phyloP scores from a whole-genome alignment of 2,113 vertebrate genomes.

The Hippocampus comes region DNA sequence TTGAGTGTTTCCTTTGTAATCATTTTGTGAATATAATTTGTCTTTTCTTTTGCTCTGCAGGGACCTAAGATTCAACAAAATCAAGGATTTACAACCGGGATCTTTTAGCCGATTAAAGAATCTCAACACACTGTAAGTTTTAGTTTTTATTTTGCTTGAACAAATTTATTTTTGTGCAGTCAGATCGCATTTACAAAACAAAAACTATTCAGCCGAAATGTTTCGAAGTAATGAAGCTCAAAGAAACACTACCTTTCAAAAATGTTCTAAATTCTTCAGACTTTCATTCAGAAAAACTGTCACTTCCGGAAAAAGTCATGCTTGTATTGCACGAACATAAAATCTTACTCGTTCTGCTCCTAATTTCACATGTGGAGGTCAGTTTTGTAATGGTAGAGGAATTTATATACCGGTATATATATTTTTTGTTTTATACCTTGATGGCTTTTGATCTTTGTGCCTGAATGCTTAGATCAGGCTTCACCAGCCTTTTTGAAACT shows the following conservation, averaged over 20 bases:
- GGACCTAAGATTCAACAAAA: conserved; percentile 96
- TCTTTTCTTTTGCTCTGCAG: conserved; percentile 66
- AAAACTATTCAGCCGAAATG: not conserved
- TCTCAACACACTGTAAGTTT: conserved; percentile 95
- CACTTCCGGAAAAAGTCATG: conserved; percentile 22
- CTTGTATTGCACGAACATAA: conserved; percentile 16
- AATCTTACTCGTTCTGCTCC: conserved; percentile 20
- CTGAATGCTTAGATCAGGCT: conserved; percentile 20
- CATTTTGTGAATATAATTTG: not conserved
- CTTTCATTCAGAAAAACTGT: conserved; percentile 2
- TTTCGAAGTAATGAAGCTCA: not conserved
- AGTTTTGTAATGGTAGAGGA: conserved; percentile 47
- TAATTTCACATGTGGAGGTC: conserved; percentile 49
- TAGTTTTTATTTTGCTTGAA: not conserved
- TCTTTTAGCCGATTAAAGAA: conserved; percentile 87
- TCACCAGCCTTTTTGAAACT: conserved; percentile 13
- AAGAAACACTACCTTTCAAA: conserved; percentile 1
- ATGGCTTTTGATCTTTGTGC: no score
- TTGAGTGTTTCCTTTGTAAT: not conserved
- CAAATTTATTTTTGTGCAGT: not conserved
- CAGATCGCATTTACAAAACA: not conserved
- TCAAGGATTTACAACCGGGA: conserved; percentile 90
- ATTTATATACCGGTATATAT: conserved; percentile 32
- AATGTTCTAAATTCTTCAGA: not conserved
- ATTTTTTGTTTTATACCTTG: no score